Evolutionary conservation across 1,140 invertebrate species (phyloP).

Genomic region (Spodoptera frugiperda): DNA sequence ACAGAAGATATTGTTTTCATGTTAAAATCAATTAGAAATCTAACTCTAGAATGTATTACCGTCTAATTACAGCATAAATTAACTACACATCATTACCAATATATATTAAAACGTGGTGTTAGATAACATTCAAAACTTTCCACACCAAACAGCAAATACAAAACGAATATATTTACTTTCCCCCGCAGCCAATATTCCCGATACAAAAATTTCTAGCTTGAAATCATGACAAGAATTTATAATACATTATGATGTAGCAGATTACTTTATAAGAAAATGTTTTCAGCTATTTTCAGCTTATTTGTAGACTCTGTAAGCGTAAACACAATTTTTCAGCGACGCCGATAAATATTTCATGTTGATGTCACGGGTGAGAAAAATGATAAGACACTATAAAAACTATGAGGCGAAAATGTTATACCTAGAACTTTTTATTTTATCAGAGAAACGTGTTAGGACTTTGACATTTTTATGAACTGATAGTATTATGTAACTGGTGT

Average conservation of each 20-base stretch:
- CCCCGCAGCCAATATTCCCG: neutral
- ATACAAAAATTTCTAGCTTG: constrained; percentile 10
- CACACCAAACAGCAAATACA: no score
- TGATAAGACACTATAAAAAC: constrained; percentile 25
- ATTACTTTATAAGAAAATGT: constrained; percentile 23
- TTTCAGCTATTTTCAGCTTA: constrained; percentile 9
- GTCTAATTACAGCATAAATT: no score
- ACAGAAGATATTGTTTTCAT: no score
- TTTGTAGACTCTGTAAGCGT: constrained; percentile 28
- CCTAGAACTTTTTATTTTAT: constrained; percentile 3
- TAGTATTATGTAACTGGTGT: no score
- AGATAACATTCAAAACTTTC: no score
- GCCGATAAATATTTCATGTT: constrained; percentile 29
- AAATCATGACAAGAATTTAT: constrained; percentile 20
- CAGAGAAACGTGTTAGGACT: no score
- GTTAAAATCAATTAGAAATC: no score
- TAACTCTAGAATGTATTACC: no score
- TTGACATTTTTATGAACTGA: no score
- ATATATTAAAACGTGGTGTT: no score
- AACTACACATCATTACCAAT: no score
- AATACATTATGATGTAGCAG: constrained; percentile 17
- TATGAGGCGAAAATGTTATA: neutral
- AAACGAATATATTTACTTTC: neutral
- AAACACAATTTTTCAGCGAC: constrained; percentile 28
- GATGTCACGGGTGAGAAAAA: constrained; percentile 13